phyloP scores from a whole-genome alignment of 2,797 vertebrate genomes.

The Xiphophorus birchmanni region DNA sequence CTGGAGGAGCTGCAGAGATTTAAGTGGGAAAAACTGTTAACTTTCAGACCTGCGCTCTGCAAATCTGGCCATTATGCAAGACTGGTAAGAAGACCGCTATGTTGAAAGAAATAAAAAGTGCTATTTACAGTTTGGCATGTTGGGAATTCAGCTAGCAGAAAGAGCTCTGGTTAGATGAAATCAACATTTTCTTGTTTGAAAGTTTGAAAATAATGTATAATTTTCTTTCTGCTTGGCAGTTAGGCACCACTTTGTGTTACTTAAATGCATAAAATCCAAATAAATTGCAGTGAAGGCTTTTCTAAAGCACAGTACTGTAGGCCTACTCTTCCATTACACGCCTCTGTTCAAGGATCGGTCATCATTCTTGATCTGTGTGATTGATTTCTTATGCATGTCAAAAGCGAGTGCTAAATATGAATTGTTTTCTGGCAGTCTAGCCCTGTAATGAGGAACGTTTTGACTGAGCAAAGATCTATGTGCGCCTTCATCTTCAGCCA shows the following conservation, averaged over 20 bases:
- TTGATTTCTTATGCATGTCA: conserved; percentile 47
- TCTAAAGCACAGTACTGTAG: neutral
- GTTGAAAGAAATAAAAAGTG: neutral
- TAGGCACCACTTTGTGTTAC: neutral
- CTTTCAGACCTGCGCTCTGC: no score
- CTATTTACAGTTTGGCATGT: neutral
- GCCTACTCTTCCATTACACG: conserved; percentile 30
- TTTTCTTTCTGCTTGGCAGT: neutral
- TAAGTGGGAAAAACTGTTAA: no score
- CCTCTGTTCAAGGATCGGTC: conserved; percentile 32
- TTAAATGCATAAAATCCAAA: neutral
- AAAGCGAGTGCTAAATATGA: conserved; percentile 36
- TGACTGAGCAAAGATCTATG: conserved; percentile 52
- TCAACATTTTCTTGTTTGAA: neutral
- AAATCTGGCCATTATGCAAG: no score
- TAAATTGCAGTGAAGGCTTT: neutral
- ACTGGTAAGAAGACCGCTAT: neutral
- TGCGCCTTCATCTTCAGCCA: conserved; percentile 56
- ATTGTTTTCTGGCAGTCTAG: conserved; percentile 42
- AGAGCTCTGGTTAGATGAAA: neutral
- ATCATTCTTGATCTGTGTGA: conserved; percentile 22
- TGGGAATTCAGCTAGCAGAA: neutral
- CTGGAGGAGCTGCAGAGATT: neutral
- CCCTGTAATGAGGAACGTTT: conserved; percentile 43
- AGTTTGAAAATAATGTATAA: neutral